Evolutionary conservation across 2,113 vertebrate species (phyloP), one percentile per base, ranked within the genome.

Genomic region (Phoxinus phoxinus): DNA sequence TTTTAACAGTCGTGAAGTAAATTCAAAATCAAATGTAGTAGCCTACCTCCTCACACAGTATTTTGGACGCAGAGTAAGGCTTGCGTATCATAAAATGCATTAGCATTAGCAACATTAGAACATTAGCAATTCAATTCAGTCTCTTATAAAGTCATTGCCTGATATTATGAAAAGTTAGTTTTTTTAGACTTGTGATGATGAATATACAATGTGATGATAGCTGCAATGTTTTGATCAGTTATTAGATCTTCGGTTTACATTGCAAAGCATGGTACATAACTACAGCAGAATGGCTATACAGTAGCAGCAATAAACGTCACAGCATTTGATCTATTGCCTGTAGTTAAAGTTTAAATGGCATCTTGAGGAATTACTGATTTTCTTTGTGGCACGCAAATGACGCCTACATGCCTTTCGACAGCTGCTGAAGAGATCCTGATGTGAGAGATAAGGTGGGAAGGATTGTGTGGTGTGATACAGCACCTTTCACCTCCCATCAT

Each of bases 401-500:
- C 37, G 25, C 69, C 2, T n/a, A 72, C 35, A 23, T 11, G 8
- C 35, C 35, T 72, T 23, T 41, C 69, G n/a, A 25, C 71, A 48
- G 37, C 71, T 74, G 71, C 71, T 46, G 41, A 6, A 74, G n/a
- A 48, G n/a, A 44, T 46, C 41, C 71, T 46, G 71, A 74, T 27
- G 71, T 74, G 71, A 74, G 71, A 48, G 71, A 74, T 74, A 74
- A 74, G 71, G 37, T 74, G 71, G 71, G 71, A 74, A 41, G 71
- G 44, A 74, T 48, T 48, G 41, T 74, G 71, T 74, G 71, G 71
- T 74, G 71, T 48, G n/a, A 74, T 25, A 46, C 51, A 59, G 32
- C 53, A 78, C 76, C 76, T 58, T 35, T 78, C 76, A 78, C 53
- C 76, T 41, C 76, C 32, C 25, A 59, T 78, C 53, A 59, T 58